Evolutionary conservation across 1,140 invertebrate genomes (phyloP).

Genomic region (Bombus huntii): DNA sequence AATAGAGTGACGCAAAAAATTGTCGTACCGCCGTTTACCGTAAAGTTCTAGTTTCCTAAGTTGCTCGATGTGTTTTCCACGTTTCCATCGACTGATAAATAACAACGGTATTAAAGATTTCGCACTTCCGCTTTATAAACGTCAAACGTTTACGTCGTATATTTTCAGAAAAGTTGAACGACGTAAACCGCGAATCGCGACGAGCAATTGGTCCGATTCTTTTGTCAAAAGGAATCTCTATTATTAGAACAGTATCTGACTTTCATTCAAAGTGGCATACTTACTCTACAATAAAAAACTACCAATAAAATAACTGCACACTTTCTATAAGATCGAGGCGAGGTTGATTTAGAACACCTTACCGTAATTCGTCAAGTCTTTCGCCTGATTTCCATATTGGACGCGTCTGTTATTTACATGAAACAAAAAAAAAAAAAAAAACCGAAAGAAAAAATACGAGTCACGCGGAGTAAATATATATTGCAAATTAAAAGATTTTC

Average conservation of each 20-base stretch:
- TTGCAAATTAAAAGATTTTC: not conserved
- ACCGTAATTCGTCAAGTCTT: not conserved
- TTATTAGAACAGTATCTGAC: not conserved
- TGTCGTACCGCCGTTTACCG: not conserved
- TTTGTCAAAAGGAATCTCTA: slow-evolving; percentile 10
- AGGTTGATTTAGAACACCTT: not conserved
- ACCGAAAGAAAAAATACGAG: no score
- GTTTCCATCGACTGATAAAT: slow-evolving; percentile 28
- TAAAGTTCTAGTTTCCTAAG: not conserved
- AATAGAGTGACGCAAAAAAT: not conserved
- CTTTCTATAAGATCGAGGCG: not conserved
- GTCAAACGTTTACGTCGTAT: not conserved
- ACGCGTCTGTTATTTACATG: not conserved
- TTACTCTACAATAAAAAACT: no score
- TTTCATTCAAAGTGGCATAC: not conserved
- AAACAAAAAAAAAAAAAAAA: not conserved
- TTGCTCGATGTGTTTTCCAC: not conserved
- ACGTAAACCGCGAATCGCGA: not conserved
- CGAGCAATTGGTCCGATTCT: no score
- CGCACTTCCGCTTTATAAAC: not conserved
- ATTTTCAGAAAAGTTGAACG: not conserved
- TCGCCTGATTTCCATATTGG: not conserved
- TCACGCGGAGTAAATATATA: not conserved
- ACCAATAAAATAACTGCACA: not conserved
- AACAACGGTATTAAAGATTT: not conserved